Percentiles rank a stretch among this genome's conserved stretches.
Evolutionary conservation across 2,888 invertebrate genomes (phyloP).

Genomic region (Thyatira batis): DNA sequence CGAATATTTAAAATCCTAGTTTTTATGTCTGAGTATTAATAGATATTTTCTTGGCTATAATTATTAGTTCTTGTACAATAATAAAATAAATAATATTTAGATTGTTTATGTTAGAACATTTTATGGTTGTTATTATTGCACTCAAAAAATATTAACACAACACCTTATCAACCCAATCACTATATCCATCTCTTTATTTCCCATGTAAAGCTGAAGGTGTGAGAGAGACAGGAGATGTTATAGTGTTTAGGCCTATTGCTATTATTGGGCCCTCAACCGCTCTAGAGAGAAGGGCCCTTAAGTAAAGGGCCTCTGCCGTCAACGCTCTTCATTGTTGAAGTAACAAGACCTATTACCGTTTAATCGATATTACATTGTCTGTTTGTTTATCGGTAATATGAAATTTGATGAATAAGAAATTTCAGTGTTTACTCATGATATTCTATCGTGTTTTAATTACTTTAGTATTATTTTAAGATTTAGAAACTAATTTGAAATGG

Average conservation of each 20-base stretch:
- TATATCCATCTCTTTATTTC: not conserved
- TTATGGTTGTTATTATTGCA: not conserved
- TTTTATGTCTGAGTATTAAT: too few species aligned
- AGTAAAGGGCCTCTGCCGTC: conserved; percentile 25
- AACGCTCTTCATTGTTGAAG: conserved; percentile 20
- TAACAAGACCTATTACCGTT: conserved; percentile 9
- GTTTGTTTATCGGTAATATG: not conserved
- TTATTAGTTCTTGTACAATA: too few species aligned
- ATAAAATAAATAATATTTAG: too few species aligned
- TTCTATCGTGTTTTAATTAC: too few species aligned
- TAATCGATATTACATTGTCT: conserved; percentile 8
- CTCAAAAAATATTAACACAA: not conserved
- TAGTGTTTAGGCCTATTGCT: conserved; percentile 22
- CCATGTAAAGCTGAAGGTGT: not conserved
- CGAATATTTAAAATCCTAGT: too few species aligned
- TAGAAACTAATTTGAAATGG: too few species aligned
- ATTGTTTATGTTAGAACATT: too few species aligned
- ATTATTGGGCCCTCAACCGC: conserved; percentile 20
- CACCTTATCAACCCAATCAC: not conserved
- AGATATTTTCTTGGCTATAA: too few species aligned
- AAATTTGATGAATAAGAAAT: too few species aligned
- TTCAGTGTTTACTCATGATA: too few species aligned
- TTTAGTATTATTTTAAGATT: too few species aligned
- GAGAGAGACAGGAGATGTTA: not conserved
- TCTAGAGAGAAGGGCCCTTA: conserved; percentile 13